Evolutionary conservation across 2,888 invertebrate species (phyloP), one percentile per base, ranked within the genome.

Genomic region (Dasysyrphus tricinctus): DNA sequence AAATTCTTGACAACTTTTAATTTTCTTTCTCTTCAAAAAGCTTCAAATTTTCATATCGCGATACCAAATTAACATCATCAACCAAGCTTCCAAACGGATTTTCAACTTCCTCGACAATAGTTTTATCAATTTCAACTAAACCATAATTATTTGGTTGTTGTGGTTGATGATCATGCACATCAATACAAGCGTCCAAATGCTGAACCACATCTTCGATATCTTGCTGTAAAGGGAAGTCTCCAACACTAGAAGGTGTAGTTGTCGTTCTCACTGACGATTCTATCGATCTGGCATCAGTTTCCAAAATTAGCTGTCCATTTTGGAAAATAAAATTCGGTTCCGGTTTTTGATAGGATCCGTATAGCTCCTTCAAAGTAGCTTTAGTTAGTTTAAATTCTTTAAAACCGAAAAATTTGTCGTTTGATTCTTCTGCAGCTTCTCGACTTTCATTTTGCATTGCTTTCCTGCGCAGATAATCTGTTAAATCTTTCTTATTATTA

Each of bases 371-470:
- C 0, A 92, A 79, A 0, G 92, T 92, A 0, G 89, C 90, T 39
- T 89, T 89, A 0, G 92, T 92, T 57, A 92, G 81, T 80, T 92
- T 92, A 5, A 91, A 89, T 82, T 92, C 91, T 0, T 90, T 89
- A 80, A 89, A 80, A 4, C 92, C 92, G 32, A 92, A 92, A 8
- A 90, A 89, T 57, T 89, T 69, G 9, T 89, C 88, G 5, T 88
- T 88, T 5, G 88, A 11, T 34, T 16, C 49, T 7, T 73, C 74
- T 3, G 39, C 19, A 24, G 67, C 34, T 14, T 74, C 49, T 19
- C 61, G 70, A 1, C 54, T 9, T 8, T 75, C 78, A 14, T 75
- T 72, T 9, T 82, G 61, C 0, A 75, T 49, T 4, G 85, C 79
- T 14, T 78, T 84, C 5, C 75, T 80, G 0, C 72, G 73, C 8